Base-by-base conservation (phyloP, 1,140 invertebrate species). In the Melipona quadrifasciata region DNA sequence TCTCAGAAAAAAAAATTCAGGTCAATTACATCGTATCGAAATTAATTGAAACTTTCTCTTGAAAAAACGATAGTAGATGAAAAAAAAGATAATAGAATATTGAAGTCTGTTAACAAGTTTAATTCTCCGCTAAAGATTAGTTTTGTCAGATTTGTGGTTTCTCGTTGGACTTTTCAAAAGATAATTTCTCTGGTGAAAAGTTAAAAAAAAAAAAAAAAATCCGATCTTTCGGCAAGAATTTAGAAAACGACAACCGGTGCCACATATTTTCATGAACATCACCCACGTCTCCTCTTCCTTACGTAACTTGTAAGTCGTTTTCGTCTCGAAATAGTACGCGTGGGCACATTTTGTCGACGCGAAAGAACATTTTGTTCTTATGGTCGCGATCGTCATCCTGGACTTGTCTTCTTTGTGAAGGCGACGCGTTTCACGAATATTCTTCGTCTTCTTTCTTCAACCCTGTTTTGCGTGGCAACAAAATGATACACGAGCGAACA, bases 271-370 rank as follows among this genome's bases (percentile, higher is more conserved):
- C n/a, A 68, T 84, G 64, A 84, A 34, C 77, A 58, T 82, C 81
- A 74, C 71, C 55, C 53, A 71, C 78, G 65, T 31, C 47, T 55
- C 76, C n/a, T 61, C 76, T 72, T 57, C 74, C 73, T 92, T 91
- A 87, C 81, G 89, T 85, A 91, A 93, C 84, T 74, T 76, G 72
- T 11, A 65, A 31, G 75, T 55, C 79, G 51, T 47, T 19, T 57
- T 58, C 31, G 17, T 67, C 89, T 91, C 82, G 83, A 93, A 92
- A 93, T 93, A 93, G 91, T 90, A 89, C 47, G 90, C 90, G 92
- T 92, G 89, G 91, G 90, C 84, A 91, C 51, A 72, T 88, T 83
- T 76, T 78, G 78, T 83, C 82, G 85, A n/a, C 34, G 39, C n/a
- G 67, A 21, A 19, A 21, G 17, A n/a, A 17, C 57, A 34, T 61